Evolutionary conservation across 1,140 invertebrate genomes (phyloP).

Genomic region (Drosophila fuyamai): DNA sequence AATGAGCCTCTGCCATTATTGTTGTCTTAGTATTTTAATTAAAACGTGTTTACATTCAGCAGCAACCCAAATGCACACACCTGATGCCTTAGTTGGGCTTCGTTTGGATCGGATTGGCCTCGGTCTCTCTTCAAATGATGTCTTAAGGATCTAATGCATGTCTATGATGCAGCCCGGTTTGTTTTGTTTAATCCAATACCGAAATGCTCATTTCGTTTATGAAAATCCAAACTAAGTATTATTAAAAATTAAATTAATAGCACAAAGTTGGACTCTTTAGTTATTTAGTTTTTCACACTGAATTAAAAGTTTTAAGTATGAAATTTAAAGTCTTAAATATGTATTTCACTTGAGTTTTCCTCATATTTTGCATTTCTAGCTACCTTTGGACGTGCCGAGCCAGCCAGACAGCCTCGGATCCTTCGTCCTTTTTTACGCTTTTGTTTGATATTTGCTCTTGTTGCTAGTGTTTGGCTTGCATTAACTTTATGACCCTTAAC

Average conservation of each 20-base stretch:
- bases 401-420: slow-evolving; percentile 10
- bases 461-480: slow-evolving; percentile 70
- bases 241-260: slow-evolving; percentile 5
- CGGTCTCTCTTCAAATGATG: slow-evolving; percentile 48
- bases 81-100: slow-evolving; percentile 29
- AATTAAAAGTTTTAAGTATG: no score
- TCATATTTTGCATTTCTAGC: slow-evolving; percentile 36
- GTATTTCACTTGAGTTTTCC: slow-evolving; percentile 22
- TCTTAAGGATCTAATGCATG: slow-evolving; percentile 16
- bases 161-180: slow-evolving; percentile 16
- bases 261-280: background rate
- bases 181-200: slow-evolving; percentile 30
- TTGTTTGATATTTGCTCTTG: slow-evolving; percentile 38
- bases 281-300: background rate
- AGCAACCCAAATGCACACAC: slow-evolving; percentile 29
- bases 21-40: slow-evolving; percentile 82
- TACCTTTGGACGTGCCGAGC: slow-evolving; percentile 39
- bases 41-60: slow-evolving; percentile 73
- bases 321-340: slow-evolving; percentile 9
- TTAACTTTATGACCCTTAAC: slow-evolving; percentile 78
- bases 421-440: slow-evolving; percentile 30
- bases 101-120: background rate
- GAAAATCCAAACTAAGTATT: background rate
- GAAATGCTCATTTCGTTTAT: slow-evolving; percentile 20
- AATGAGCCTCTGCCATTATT: slow-evolving; percentile 56